Evolutionary conservation across 1,140 invertebrate genomes (phyloP).

Genomic region (Drosophila hydei): DNA sequence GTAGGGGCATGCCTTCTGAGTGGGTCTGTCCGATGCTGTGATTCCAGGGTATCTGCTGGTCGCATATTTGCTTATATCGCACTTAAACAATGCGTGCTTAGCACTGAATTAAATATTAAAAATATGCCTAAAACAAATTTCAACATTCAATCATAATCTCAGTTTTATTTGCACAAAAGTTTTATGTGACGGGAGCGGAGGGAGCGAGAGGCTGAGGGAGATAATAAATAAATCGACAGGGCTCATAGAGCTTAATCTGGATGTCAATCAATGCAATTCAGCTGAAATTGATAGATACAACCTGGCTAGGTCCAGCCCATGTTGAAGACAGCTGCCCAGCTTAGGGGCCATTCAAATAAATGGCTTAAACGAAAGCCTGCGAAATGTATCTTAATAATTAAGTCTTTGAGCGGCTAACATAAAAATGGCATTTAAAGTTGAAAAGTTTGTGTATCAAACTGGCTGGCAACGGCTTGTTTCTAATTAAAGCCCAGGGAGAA

Average conservation of each 20-base stretch:
- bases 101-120: neutral
- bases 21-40: too few relatives aligned
- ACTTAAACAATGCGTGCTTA: too few relatives aligned
- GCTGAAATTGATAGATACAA: neutral
- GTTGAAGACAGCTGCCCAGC: neutral
- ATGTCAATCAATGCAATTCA: neutral
- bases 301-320: neutral
- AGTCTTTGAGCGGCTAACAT: conserved; percentile 38
- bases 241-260: conserved; percentile 1
- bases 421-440: conserved; percentile 66
- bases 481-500: conserved; percentile 58
- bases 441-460: neutral
- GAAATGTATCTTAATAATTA: conserved; percentile 33
- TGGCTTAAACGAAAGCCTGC: conserved; percentile 13
- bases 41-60: too few relatives aligned
- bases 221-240: neutral
- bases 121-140: conserved; percentile 3
- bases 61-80: too few relatives aligned
- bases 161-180: neutral
- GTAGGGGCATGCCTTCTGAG: too few relatives aligned
- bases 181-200: neutral
- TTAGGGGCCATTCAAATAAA: conserved; percentile 27
- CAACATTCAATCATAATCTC: conserved; percentile 1
- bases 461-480: conserved; percentile 14
- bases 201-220: neutral